phyloP scores from a whole-genome alignment of 1,140 invertebrate genomes.

The Brachionus manjavacas region DNA sequence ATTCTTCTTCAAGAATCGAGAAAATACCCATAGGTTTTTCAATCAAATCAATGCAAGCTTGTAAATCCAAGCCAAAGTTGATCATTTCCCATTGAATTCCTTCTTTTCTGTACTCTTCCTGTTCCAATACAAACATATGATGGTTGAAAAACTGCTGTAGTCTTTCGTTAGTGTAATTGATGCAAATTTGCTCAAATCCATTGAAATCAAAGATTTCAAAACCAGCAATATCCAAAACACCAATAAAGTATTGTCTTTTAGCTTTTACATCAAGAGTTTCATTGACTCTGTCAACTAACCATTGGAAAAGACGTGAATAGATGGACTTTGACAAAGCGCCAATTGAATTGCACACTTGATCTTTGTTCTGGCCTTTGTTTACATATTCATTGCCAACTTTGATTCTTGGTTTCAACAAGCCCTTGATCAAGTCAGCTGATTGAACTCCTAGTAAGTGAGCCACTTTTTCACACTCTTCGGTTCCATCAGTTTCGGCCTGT shows the following conservation, averaged over 20 bases:
- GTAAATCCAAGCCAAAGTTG: slow-evolving; percentile 98
- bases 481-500: slow-evolving; percentile 96
- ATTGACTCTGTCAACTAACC: slow-evolving; percentile 95
- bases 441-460: slow-evolving; percentile 75
- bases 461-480: slow-evolving; percentile 85
- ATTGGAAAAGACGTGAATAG: slow-evolving; percentile 94
- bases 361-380: slow-evolving; percentile 93
- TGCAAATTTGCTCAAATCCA: slow-evolving; percentile 99
- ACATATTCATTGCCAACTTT: slow-evolving; percentile 82
- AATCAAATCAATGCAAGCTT: slow-evolving; percentile 95
- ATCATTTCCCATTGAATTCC: slow-evolving; percentile 98
- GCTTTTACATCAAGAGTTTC: slow-evolving; percentile 94
- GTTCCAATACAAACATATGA: slow-evolving; percentile 99
- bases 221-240: slow-evolving; percentile 99
- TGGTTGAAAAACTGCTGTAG: slow-evolving; percentile 99
- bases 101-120: slow-evolving; percentile 97
- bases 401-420: slow-evolving; percentile 63
- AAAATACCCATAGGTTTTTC: slow-evolving; percentile 99
- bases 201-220: slow-evolving; percentile 99
- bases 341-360: slow-evolving; percentile 85
- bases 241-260: slow-evolving; percentile 93
- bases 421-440: slow-evolving; percentile 62
- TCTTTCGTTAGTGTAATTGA: slow-evolving; percentile 99
- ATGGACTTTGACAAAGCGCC: slow-evolving; percentile 94
- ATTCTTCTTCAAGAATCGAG: slow-evolving; percentile 99